phyloP scores from a whole-genome alignment of 2,797 vertebrate genomes.

The Apogon talboti region DNA sequence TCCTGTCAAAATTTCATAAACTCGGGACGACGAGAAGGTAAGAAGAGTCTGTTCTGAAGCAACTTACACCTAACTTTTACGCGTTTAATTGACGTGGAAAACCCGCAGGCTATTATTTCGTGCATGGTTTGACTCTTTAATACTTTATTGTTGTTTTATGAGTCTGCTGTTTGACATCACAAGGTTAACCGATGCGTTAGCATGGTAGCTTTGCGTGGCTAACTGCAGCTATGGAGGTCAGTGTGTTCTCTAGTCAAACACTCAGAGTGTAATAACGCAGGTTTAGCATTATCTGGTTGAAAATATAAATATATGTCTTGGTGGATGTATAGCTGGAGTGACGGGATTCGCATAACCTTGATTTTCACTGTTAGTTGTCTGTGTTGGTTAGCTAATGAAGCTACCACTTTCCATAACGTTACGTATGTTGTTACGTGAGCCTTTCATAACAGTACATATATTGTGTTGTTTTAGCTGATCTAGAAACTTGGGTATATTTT shows the following conservation, averaged over 20 bases:
- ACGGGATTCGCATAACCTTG: not conserved
- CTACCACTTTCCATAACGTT: not conserved
- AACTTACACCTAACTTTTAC: not conserved
- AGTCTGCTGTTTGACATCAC: conserved; percentile 43
- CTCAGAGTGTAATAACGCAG: no score
- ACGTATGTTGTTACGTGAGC: not conserved
- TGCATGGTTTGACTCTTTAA: rapidly evolving
- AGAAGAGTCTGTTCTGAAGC: not conserved
- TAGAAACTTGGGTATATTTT: no score
- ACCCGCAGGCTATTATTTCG: rapidly evolving
- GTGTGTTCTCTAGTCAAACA: conserved; percentile 1
- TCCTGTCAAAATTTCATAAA: conserved; percentile 65
- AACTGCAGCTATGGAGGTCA: conserved; percentile 60
- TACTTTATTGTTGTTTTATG: not conserved
- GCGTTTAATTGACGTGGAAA: rapidly evolving
- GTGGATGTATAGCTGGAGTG: not conserved
- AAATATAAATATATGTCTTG: not conserved
- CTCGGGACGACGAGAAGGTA: conserved; percentile 59
- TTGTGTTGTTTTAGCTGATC: not conserved
- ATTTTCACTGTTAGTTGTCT: not conserved
- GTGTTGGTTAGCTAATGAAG: not conserved
- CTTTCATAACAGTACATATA: not conserved
- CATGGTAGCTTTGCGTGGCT: conserved; percentile 34
- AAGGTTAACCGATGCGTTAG: conserved; percentile 69
- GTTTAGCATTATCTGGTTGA: no score